Evolutionary conservation across 2,113 vertebrate species (phyloP), one percentile per base, ranked within the genome.

Genomic region (Callithrix jacchus): DNA sequence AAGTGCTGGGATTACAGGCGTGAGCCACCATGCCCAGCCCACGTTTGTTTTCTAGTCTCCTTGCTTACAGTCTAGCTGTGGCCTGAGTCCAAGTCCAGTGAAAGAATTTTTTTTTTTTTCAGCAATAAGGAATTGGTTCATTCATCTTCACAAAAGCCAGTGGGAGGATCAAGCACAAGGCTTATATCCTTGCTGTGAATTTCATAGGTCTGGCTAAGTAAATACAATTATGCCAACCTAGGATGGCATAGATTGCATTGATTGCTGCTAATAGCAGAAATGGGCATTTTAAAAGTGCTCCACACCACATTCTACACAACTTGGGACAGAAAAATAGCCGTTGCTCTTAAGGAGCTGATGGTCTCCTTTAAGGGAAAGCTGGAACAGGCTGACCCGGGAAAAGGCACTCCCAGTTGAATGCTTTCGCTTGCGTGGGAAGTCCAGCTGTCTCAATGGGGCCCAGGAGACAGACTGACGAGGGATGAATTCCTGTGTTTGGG

Each of bases 401-500:
- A 32, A 21, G 58, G 45, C 56, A 13, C 86, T 94, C 85, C 89
- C 87, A 86, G 82, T n/a, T 61, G 81, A 95, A 88, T 11, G 94
- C 71, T 91, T 88, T 87, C 1, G 35, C 91, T 97, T 92, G 95
- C 81, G 87, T 97, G 97, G 97, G 87, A 98, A 97, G 96, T 40
- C 95, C 95, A 95, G 93, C 95, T 96, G 94, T 94, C 95, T 98
- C 40, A 0, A 6, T 73, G 89, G 80, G 93, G 93, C 94, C 95
- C 96, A 40, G 94, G 97, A 97, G 94, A 96, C 97, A 97, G 91
- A 74, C 84, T 82, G 94, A 96, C 3, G 47, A 92, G 93, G 83
- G 77, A 86, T 96, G 93, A 94, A 96, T 95, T 89, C 74, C 92
- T 94, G 66, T 95, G 91, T 98, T 97, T 97, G 95, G 87, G 91